Conservation (phyloP, 2,113 vertebrate species). For the Calonectris borealis region DNA sequence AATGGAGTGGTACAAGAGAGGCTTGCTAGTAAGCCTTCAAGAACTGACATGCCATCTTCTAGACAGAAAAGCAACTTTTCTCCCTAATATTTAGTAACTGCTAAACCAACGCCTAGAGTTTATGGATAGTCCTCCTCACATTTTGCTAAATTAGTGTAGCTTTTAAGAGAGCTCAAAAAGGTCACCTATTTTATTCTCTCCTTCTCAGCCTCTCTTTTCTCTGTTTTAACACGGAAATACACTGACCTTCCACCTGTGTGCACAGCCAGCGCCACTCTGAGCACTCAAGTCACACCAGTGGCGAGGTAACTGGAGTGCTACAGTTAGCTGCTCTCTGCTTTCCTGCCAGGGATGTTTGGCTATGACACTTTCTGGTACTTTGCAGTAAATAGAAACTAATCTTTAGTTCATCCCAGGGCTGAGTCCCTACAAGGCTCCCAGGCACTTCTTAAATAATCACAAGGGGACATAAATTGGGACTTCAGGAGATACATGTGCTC, state of each 20-base stretch:
- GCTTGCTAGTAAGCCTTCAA: background rate
- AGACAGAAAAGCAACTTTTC: background rate
- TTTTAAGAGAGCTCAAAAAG: background rate
- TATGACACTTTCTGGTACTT: background rate
- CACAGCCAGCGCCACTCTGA: background rate
- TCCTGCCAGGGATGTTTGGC: background rate
- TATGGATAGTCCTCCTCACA: background rate
- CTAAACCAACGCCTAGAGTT: background rate
- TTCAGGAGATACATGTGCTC: background rate
- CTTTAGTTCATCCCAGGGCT: background rate
- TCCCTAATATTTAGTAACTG: background rate
- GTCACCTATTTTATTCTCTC: background rate
- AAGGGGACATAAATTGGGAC: background rate
- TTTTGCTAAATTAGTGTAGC: background rate
- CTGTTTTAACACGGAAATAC: background rate
- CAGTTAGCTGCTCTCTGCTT: background rate
- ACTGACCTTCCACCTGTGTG: background rate
- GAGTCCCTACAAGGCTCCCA: background rate
- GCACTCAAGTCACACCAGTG: background rate
- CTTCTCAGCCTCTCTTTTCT: background rate
- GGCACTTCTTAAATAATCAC: constrained; percentile 37
- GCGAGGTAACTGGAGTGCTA: background rate
- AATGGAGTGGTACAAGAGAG: background rate
- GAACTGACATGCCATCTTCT: background rate
- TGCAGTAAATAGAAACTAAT: constrained; percentile 45